Conservation (phyloP, 1,140 invertebrate species). For the Cydia splendana region DNA sequence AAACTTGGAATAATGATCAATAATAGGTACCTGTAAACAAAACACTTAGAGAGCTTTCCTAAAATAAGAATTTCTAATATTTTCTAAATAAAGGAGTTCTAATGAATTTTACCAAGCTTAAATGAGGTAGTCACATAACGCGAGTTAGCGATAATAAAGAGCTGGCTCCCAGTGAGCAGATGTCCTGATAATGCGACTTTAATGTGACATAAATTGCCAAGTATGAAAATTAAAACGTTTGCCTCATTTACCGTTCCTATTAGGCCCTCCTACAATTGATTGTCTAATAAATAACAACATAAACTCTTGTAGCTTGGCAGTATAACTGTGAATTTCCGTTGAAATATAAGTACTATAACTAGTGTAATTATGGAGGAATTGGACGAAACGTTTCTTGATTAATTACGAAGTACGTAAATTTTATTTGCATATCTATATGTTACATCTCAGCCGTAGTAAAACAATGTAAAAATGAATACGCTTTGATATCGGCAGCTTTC, state of each 20-base stretch:
- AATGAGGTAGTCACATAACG: not conserved
- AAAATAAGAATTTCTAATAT: not conserved
- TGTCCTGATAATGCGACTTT: not conserved
- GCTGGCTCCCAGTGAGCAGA: not conserved
- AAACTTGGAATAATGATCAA: no score
- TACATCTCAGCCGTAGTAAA: conserved; percentile 12
- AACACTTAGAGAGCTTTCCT: not conserved
- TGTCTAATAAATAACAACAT: not conserved
- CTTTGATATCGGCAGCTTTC: conserved; percentile 41
- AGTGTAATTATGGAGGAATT: conserved; percentile 9
- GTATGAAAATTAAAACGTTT: conserved; percentile 6
- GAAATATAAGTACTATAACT: not conserved
- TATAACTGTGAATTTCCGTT: not conserved
- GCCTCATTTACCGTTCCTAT: not conserved
- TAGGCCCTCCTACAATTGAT: not conserved
- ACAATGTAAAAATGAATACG: conserved; percentile 47
- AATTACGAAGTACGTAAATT: not conserved
- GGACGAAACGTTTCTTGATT: not conserved
- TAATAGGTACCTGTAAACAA: no score
- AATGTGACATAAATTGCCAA: not conserved
- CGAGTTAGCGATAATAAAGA: not conserved
- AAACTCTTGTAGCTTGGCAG: not conserved
- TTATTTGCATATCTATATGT: conserved; percentile 31
- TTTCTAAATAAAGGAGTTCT: no score
- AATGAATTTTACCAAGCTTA: not conserved